Conservation (phyloP, 2,113 vertebrate species). For the Ariopsis seemanni region DNA sequence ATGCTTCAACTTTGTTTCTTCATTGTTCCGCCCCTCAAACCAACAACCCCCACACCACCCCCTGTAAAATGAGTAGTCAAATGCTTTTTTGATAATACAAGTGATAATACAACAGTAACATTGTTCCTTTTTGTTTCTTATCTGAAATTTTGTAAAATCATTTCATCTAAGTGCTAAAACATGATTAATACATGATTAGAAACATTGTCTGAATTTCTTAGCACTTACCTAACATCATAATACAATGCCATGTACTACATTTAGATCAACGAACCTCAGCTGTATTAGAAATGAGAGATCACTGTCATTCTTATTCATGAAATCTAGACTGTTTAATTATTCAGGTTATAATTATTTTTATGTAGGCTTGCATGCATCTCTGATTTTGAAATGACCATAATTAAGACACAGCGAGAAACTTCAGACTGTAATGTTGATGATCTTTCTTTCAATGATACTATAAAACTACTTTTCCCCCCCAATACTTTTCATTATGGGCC, state of each 20-base stretch:
- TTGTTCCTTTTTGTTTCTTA: background rate
- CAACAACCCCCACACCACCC: background rate
- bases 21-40: background rate
- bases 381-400: constrained; percentile 16
- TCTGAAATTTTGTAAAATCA: background rate
- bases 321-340: background rate
- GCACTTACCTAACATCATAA: background rate
- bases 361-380: background rate
- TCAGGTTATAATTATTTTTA: background rate
- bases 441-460: background rate
- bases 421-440: background rate
- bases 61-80: too few species aligned
- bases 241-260: background rate
- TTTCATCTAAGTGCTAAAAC: background rate
- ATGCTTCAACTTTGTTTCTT: background rate
- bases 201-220: background rate
- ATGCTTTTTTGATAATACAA: background rate
- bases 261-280: background rate
- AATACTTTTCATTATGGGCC: background rate
- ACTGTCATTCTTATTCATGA: background rate
- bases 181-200: background rate
- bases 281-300: background rate
- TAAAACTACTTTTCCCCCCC: background rate
- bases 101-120: background rate
- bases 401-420: background rate